Base-by-base conservation (phyloP, 2,113 vertebrate species). In the Syngnathus floridae region DNA sequence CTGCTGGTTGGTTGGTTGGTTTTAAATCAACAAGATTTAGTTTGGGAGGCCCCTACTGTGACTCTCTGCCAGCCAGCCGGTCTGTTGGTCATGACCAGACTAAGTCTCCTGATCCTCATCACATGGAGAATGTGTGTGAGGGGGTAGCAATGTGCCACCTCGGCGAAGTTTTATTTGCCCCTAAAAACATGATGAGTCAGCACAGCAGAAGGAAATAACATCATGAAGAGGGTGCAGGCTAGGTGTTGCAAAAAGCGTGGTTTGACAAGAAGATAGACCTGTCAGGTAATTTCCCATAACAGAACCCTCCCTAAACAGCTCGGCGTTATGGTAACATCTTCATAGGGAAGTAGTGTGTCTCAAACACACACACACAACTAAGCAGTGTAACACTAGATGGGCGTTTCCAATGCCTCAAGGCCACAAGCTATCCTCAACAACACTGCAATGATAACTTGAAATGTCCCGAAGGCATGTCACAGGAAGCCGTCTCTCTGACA, bases 1-100 rank as follows among this genome's bases (percentile, higher is more conserved):
- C 77, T 79, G 78, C 76, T 84, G 82, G 86, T 70, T 84, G 82
- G 82, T 74, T 86, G 83, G 75, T 71, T 86, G 26, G 26, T 31
- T 80, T 86, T 73, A 55, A 83, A 86, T 84, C 74, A 84, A 85
- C 82, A 89, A 80, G 86, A 86, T 85, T 88, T 81, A 76, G 78
- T 77, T n/a, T 52, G 72, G 63, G 74, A 81, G 80, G 73, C 35
- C 74, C 26, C 82, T 68, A 74, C 76, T 82, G 78, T 84, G 85
- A 76, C 62, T 81, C 78, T 62, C 56, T 71, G 81, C 59, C 76
- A 65, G 65, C 22, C 64, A 65, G 69, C 43, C 62, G 36, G 77
- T 75, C 79, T 78, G 74, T 72, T 74, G 36, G 65, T 64, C 45
- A n/a, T 58, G 73, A 72, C 64, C 70, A 78, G 73, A 67, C 38